Evolutionary conservation across 1,140 invertebrate genomes (phyloP), one percentile per base, ranked within the genome.

Genomic region (Pseudomyrmex sp.): DNA sequence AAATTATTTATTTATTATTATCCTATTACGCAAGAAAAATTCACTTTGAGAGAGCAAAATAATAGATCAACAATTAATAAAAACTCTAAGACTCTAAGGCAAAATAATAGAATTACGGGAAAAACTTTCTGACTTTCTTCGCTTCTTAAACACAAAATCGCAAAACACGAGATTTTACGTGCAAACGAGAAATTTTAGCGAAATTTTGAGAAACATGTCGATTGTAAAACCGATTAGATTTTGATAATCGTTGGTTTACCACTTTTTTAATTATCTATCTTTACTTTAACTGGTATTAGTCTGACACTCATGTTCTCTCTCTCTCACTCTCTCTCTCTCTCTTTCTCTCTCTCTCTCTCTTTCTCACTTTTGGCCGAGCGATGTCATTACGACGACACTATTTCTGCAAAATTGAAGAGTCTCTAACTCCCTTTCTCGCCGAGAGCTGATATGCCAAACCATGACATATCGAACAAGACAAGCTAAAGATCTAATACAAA

Each of bases 371-470:
- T 59, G 50, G 59, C 62, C n/a, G 15, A 26, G 8, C 79, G 70
- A 75, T 48, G 48, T 82, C 26, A 82, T 82, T 75, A 75, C 59
- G 46, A 26, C 20, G 44, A 83, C 44, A 62, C 52, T 46, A 83
- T 61, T 83, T 76, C 52, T 73, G 72, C 58, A 83, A 83, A 83
- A 83, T 83, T 83, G 73, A 76, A 76, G 72, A 76, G 59, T 46
- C 54, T 68, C 52, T 73, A 50, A 76, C 63, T 52, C 52, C 52
- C 13, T 65, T 83, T 44, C 50, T 58, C 58, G 59, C 69, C 5
- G 5, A 35, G 9, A 74, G 58, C 56, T 18, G 54, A 65, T n/a
- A 59, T 59, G 65, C 66, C 76, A n/a, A n/a, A 75, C 20, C 26
- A 74, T 58, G 79, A 82, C 72, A 62, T 20, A 62, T 82, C 59